A percentile compares a stretch with the other conserved stretches of the same genome.
These are phyloP conservation scores for Epinotia ramella DNA, from an alignment of 2,888 invertebrate species.

Conservation along the genomic window DNA sequence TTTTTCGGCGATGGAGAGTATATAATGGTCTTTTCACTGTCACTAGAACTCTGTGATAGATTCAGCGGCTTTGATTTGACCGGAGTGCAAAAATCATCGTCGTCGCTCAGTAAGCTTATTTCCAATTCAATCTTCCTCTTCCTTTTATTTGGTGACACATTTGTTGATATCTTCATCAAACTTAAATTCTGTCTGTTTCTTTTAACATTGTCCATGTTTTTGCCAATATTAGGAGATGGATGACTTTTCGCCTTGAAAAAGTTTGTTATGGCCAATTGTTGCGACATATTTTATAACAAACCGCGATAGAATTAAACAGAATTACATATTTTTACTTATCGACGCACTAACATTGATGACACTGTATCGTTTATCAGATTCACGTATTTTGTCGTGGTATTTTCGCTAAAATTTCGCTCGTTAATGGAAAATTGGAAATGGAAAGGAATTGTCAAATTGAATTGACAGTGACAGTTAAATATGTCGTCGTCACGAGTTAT, in stretches of 20 bases:
- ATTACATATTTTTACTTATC: background rate
- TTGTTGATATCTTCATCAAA: slow-evolving; percentile 51
- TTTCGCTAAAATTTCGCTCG: slow-evolving; percentile 14
- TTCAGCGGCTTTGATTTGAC: slow-evolving; percentile 21
- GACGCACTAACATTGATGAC: background rate
- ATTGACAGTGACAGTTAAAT: slow-evolving; percentile 4
- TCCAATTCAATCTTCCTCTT: slow-evolving; percentile 46
- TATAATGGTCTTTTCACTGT: slow-evolving; percentile 51
- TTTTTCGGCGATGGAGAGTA: slow-evolving; percentile 54
- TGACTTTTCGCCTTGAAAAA: slow-evolving; percentile 56
- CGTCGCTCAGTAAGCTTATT: slow-evolving; percentile 63
- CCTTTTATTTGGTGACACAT: slow-evolving; percentile 52
- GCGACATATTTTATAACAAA: slow-evolving; percentile 51
- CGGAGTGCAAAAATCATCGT: slow-evolving; percentile 48
- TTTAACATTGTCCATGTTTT: slow-evolving; percentile 47
- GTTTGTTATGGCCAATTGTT: slow-evolving; percentile 55
- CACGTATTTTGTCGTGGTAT: background rate
- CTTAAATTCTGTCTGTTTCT: slow-evolving; percentile 59
- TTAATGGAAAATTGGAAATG: no score
- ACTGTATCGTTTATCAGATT: background rate
- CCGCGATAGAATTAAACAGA: background rate
- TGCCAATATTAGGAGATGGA: slow-evolving; percentile 41
- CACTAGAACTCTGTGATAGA: slow-evolving; percentile 30
- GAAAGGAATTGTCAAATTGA: slow-evolving; percentile 6
- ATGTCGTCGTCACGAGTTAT: background rate